Percentiles rank a stretch among this genome's conserved stretches.
phyloP scores from a whole-genome alignment of 2,888 invertebrate species.

The Drosophila borborema region DNA sequence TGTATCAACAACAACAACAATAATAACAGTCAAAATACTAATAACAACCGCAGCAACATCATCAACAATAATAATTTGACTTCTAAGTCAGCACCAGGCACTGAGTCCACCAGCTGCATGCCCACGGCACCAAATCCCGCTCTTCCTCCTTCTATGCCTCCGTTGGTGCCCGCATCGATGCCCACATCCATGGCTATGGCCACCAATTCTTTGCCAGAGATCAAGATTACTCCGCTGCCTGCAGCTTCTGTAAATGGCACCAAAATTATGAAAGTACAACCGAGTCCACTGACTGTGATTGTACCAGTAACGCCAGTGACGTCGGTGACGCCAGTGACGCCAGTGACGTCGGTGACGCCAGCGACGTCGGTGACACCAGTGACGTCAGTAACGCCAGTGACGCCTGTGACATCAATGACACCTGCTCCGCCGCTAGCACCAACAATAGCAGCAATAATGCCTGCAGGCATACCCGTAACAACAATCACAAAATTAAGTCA shows the following conservation, averaged over 20 bases:
- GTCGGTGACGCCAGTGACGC: conserved; percentile 5
- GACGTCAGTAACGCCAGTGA: conserved; percentile 3
- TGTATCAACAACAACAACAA: not conserved
- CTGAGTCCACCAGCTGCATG: not conserved
- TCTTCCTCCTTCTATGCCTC: not conserved
- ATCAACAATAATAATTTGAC: conserved; percentile 13
- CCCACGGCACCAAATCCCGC: conserved; percentile 1
- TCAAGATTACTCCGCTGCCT: conserved; percentile 31
- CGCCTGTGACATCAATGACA: not conserved
- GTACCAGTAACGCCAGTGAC: conserved; percentile 19
- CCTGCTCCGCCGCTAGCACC: not conserved
- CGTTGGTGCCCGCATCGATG: not conserved
- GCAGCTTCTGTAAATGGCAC: conserved; percentile 31
- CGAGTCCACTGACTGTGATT: conserved; percentile 14
- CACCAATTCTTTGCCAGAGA: conserved; percentile 22
- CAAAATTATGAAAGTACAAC: conserved; percentile 30
- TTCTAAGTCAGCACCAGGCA: not conserved
- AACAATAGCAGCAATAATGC: not conserved
- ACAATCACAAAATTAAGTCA: not conserved
- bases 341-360: conserved; percentile 5
- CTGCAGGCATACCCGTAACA: not conserved
- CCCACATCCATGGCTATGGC: conserved; percentile 10
- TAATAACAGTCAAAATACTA: not conserved
- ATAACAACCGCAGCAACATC: not conserved
- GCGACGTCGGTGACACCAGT: conserved; percentile 16